phyloP scores from a whole-genome alignment of 2,888 invertebrate genomes.

The Empis livida region DNA sequence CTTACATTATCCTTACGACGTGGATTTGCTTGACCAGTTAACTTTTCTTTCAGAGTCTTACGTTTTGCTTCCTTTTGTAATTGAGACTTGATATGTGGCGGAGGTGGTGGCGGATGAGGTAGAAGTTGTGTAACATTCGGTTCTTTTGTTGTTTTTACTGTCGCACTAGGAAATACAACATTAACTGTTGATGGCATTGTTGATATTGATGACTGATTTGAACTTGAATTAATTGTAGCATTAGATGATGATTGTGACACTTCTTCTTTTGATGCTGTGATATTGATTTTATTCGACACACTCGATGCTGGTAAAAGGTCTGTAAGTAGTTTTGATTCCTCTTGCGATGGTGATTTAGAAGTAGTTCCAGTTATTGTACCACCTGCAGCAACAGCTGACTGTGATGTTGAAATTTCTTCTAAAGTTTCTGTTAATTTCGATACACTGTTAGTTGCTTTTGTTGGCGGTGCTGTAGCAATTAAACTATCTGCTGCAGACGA shows the following conservation, averaged over 20 bases:
- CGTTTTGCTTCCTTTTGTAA: constrained; percentile 35
- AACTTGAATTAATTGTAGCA: background rate
- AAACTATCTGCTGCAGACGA: constrained; percentile 14
- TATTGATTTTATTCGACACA: background rate
- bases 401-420: constrained; percentile 37
- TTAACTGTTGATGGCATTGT: constrained; percentile 10
- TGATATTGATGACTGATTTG: background rate
- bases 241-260: background rate
- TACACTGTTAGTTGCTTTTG: constrained; percentile 11
- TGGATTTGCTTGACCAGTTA: constrained; percentile 27
- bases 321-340: background rate
- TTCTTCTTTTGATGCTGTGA: constrained; percentile 10
- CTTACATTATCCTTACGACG: constrained; percentile 61
- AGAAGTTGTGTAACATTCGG: constrained; percentile 29
- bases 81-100: constrained; percentile 32
- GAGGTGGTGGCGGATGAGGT: constrained; percentile 30
- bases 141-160: constrained; percentile 23
- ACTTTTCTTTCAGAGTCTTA: constrained; percentile 33
- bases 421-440: constrained; percentile 38
- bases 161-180: constrained; percentile 9
- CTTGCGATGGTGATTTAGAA: background rate
- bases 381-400: background rate
- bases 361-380: background rate
- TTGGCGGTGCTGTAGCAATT: constrained; percentile 15
- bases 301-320: background rate